Percentiles rank a stretch among this genome's conserved stretches.
phyloP scores from a whole-genome alignment of 2,888 invertebrate species.

The Cosmia pyralina region DNA sequence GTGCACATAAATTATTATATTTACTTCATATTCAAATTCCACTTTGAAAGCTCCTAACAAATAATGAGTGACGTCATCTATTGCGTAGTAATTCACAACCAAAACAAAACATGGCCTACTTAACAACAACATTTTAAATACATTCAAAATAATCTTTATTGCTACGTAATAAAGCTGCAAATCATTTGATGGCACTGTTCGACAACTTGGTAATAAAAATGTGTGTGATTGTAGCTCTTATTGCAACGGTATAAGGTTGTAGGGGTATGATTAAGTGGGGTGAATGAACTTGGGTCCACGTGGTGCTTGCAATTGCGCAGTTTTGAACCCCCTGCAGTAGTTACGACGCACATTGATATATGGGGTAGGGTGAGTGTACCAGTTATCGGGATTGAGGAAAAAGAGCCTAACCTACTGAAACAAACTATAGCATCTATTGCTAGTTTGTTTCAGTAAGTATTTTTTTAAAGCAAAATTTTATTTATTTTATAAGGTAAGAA shows the following conservation, averaged over 20 bases:
- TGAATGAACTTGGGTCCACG: constrained; percentile 84
- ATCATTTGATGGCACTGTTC: constrained; percentile 24
- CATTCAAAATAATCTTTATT: constrained; percentile 59
- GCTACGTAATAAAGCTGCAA: constrained; percentile 26
- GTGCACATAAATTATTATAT: constrained; percentile 33
- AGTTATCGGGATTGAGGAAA: constrained; percentile 6
- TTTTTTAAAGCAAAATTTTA: no score
- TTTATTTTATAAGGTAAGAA: neutral
- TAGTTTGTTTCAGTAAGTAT: no score
- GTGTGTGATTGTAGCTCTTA: constrained; percentile 58
- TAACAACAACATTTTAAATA: constrained; percentile 41
- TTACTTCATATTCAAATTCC: constrained; percentile 43
- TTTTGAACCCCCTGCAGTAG: constrained; percentile 86
- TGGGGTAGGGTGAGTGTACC: constrained; percentile 57
- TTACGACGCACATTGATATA: constrained; percentile 78
- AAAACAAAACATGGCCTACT: constrained; percentile 66
- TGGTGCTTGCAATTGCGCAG: constrained; percentile 87
- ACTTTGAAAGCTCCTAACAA: constrained; percentile 45
- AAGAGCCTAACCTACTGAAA: neutral
- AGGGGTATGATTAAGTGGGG: constrained; percentile 66
- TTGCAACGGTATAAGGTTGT: constrained; percentile 59
- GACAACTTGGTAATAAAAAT: constrained; percentile 57
- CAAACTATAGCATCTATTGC: neutral
- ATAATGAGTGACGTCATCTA: constrained; percentile 63
- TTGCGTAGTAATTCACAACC: constrained; percentile 60